A percentile compares a stretch with the other conserved stretches of the same genome.
Evolutionary conservation across 1,140 invertebrate genomes (phyloP).

Genomic region (Brachionus angularis): DNA sequence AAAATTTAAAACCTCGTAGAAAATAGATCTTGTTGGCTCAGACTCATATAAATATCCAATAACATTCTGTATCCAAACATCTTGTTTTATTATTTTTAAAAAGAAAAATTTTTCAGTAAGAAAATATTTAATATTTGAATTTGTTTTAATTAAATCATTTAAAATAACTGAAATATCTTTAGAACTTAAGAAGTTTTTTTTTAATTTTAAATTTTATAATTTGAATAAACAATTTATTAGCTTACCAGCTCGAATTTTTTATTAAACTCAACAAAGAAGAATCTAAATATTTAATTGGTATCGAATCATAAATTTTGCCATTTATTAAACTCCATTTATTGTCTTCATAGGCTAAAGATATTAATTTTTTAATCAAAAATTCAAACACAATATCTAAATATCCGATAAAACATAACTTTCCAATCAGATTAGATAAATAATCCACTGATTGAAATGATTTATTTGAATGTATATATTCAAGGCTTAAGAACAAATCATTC

Average conservation of each 20-base stretch:
- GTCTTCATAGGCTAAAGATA: background rate
- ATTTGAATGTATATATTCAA: background rate
- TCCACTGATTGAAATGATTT: background rate
- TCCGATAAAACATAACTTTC: conserved; percentile 12
- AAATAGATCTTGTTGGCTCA: background rate
- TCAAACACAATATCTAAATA: background rate
- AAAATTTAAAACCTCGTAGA: background rate
- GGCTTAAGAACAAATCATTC: no score
- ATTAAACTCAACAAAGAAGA: background rate
- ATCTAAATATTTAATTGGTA: conserved; percentile 37
- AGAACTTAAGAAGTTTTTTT: conserved; percentile 7
- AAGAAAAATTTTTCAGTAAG: conserved; percentile 31
- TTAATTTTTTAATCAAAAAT: background rate
- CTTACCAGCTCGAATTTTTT: conserved; percentile 7
- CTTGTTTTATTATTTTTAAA: conserved; percentile 13
- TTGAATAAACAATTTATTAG: background rate
- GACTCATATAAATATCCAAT: background rate
- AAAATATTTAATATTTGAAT: conserved; percentile 26
- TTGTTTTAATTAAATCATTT: background rate
- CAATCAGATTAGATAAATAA: background rate
- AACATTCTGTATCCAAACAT: background rate
- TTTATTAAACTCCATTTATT: background rate
- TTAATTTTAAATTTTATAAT: background rate
- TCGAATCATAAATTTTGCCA: background rate
- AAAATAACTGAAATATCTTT: background rate